A percentile compares a stretch with the other conserved stretches of the same genome.
Conservation (phyloP, 2,888 invertebrate genomes). For the Mythimna albipuncta region DNA sequence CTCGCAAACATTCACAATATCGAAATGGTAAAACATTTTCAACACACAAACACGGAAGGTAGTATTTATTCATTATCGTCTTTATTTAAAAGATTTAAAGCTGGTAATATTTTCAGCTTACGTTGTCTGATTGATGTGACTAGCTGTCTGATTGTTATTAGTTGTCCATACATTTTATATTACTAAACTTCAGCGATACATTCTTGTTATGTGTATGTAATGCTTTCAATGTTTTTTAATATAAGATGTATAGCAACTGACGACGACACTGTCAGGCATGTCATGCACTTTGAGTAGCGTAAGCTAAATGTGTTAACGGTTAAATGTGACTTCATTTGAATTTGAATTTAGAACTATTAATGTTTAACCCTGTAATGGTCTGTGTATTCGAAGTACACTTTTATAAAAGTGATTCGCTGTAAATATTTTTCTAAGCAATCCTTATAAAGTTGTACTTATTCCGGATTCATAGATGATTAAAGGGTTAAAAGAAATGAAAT, state of each 20-base stretch:
- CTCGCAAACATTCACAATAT: slow-evolving; percentile 85
- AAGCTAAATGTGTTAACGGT: slow-evolving; percentile 47
- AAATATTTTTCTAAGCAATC: slow-evolving; percentile 27
- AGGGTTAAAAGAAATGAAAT: slow-evolving; percentile 74
- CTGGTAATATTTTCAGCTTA: slow-evolving; percentile 75
- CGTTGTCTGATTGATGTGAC: slow-evolving; percentile 55
- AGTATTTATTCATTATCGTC: slow-evolving; percentile 87
- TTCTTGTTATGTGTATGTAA: slow-evolving; percentile 25
- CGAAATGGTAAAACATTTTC: slow-evolving; percentile 87
- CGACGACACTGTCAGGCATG: slow-evolving; percentile 12
- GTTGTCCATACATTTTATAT: slow-evolving; percentile 37
- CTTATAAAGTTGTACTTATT: slow-evolving; percentile 32
- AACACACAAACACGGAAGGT: slow-evolving; percentile 87
- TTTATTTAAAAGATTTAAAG: slow-evolving; percentile 75
- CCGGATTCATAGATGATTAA: slow-evolving; percentile 11
- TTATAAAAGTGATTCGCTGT: slow-evolving; percentile 39
- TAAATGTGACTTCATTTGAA: slow-evolving; percentile 72
- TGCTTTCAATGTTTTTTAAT: slow-evolving; percentile 27
- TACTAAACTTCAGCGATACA: slow-evolving; percentile 19
- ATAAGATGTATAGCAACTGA: slow-evolving; percentile 31
- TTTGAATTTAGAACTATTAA: slow-evolving; percentile 34
- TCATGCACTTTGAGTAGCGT: slow-evolving; percentile 41
- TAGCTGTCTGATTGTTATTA: not conserved
- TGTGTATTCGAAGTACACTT: slow-evolving; percentile 24
- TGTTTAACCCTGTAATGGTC: slow-evolving; percentile 32